Base-by-base conservation (phyloP, 2,888 invertebrate species). In the Frankliniella intonsa region DNA sequence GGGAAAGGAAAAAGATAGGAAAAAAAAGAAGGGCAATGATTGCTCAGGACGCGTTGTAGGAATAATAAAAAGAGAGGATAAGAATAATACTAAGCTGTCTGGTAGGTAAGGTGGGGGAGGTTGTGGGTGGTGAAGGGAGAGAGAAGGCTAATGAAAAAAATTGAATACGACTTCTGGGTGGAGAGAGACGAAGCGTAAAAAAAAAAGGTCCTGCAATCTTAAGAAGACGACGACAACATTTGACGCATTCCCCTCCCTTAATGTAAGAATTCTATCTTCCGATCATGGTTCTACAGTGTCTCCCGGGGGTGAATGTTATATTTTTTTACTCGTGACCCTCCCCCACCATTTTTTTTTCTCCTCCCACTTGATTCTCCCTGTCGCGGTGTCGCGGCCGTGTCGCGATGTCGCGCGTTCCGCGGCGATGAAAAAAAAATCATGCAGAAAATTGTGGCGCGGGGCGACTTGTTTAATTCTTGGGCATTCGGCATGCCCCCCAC, bases 221-320 rank as follows among this genome's bases (percentile, higher is more conserved):
- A 76, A 76, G 69, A 76, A 22, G 69, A n/a, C 62, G 62, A 62
- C 14, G 55, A 76, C 69, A 76, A 25, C 69, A 76, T 76, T 76
- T 76, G 69, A 76, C 22, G 69, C 69, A 25, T 76, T 76, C 69
- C 25, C 69, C 17, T 14, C 22, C 69, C 25, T 76, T 76, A 76
- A 62, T 62, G 62, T 25, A 76, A 76, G 69, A 76, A 76, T 76
- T 76, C 69, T 76, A 76, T 76, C 69, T 22, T 76, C 69, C 69
- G 69, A 76, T 76, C 69, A 76, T 76, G 69, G 38, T 38, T 76
- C 25, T 25, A 12, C 25, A 12, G 22, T 76, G 69, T 25, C 69
- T 7, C 69, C 69, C 2, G 25, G 69, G 69, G 25, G 69, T 22
- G 69, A 25, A 25, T 25, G 69, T 76, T 76, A 25, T 10, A 76